Base-by-base conservation (phyloP, 2,888 invertebrate genomes). In the Ochropleura leucogaster region DNA sequence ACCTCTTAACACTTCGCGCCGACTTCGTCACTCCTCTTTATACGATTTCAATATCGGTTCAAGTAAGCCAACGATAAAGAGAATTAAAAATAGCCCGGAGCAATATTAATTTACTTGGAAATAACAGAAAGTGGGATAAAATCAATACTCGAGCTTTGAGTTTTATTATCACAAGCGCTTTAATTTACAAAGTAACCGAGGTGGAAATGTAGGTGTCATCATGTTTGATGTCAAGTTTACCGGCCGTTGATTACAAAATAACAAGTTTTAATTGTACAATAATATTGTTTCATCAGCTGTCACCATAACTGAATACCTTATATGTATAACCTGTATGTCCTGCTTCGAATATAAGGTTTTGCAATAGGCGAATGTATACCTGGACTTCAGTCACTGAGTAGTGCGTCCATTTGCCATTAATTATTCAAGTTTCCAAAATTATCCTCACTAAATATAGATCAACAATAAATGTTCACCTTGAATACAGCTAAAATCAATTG, bases 51-150 rank as follows among this genome's bases (percentile, higher is more conserved):
- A 85, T 83, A 81, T 79, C 70, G 68, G 77, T 71, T 59, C 68
- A 71, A 53, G 79, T 63, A 76, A 67, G 66, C 72, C 72, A 64
- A 74, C 60, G 63, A 62, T 72, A 78, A 83, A 81, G 79, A 80
- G 84, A 86, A 88, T 88, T 83, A 83, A 87, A 88, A 90, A 89
- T 89, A 89, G 85, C 80, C 81, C 65, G 80, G 74, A 86, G 85
- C 83, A 83, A 87, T 85, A 86, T 88, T 87, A 83, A 87, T 90
- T 90, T 89, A 85, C 86, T 80, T 84, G 82, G 85, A 83, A 87
- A 86, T 85, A 84, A 83, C 83, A 73, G 76, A 82, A 82, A 79
- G 79, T 68, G 70, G 82, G 77, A 80, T 66, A 79, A 86, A 91
- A 91, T 90, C 91, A 87, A 91, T 91, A 91, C 82, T 82, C 84